A percentile compares a stretch with the other conserved stretches of the same genome.
Conservation (phyloP, 2,113 vertebrate species). For the Sceloporus undulatus region DNA sequence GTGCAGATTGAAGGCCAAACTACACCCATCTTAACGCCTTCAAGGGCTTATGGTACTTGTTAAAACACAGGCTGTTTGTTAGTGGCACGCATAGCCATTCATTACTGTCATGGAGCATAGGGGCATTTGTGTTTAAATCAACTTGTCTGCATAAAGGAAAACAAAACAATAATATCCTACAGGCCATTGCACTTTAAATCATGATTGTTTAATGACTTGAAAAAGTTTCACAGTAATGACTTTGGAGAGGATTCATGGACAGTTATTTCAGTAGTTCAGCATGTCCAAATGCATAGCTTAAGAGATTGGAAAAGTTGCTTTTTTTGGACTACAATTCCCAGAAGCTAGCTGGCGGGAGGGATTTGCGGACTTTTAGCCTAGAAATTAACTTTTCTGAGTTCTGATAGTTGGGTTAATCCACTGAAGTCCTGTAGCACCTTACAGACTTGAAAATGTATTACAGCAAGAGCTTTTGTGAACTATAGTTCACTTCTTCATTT, state of each 20-base stretch:
- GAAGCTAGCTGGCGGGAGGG: too few relatives aligned
- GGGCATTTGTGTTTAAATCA: background rate
- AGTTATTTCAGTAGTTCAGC: background rate
- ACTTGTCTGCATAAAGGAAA: background rate
- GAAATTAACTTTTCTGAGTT: too few relatives aligned
- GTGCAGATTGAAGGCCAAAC: conserved; percentile 20
- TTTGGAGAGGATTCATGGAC: background rate
- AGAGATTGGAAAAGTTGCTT: too few relatives aligned
- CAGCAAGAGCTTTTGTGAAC: background rate
- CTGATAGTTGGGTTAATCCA: too few relatives aligned
- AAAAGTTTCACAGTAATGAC: too few relatives aligned
- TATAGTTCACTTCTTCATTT: background rate
- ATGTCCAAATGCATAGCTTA: too few relatives aligned
- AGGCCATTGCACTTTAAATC: background rate
- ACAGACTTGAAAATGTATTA: background rate
- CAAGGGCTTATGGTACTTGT: background rate
- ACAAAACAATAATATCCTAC: background rate
- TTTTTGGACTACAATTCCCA: too few relatives aligned
- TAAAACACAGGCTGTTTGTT: conserved; percentile 2
- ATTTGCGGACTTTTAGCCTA: too few relatives aligned
- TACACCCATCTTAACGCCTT: conserved; percentile 5
- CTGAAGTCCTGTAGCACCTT: background rate
- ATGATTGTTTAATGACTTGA: background rate
- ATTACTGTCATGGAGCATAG: background rate
- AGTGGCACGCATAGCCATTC: background rate